Evolutionary conservation across 2,888 invertebrate genomes (phyloP), one percentile per base, ranked within the genome.

Genomic region (Lasioglossum calceatum): DNA sequence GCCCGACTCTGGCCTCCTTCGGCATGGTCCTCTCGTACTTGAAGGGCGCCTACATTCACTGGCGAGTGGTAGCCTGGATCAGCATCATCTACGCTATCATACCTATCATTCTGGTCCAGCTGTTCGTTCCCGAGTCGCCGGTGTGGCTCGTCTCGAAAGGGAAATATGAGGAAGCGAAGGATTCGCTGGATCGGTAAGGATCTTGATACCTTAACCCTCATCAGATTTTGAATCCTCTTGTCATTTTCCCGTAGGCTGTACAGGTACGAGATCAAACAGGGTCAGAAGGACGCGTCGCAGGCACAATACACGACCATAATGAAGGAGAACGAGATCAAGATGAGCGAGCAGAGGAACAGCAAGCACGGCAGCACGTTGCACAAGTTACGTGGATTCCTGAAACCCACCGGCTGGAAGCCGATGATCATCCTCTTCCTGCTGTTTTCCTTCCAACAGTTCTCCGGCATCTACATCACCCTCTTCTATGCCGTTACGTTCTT

Each of bases 401-500:
- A 96, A 90, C 96, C 96, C 1, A 96, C 96, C 2, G 96, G 96
- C 19, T 96, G 96, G 94, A 97, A 97, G 91, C 97, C 97, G 0
- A 92, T 97, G 90, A 84, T 96, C 14, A 95, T 97, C 74, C 95
- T 97, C 23, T 95, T 96, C 84, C 95, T 96, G 16, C 93, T 97
- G 23, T 97, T 97, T 92, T 94, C 96, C 72, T 96, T 96, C 90
- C 97, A 97, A 92, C 96, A 97, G 90, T 96, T 96, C 88, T 96
- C 96, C 42, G 97, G 97, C 67, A 96, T 97, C 87, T 97, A 97
- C 90, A 96, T 96, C 12, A 96, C 96, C 0, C 94, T 97, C 1
- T 97, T 97, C 93, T 97, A 96, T 92, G 96, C 97, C 0, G 96
- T 97, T 42, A 96, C 96, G 23, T 96, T 96, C 94, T 96, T 97